Evolutionary conservation across 2,888 invertebrate genomes (phyloP), one percentile per base, ranked within the genome.

Genomic region (Pterobdella sp.): DNA sequence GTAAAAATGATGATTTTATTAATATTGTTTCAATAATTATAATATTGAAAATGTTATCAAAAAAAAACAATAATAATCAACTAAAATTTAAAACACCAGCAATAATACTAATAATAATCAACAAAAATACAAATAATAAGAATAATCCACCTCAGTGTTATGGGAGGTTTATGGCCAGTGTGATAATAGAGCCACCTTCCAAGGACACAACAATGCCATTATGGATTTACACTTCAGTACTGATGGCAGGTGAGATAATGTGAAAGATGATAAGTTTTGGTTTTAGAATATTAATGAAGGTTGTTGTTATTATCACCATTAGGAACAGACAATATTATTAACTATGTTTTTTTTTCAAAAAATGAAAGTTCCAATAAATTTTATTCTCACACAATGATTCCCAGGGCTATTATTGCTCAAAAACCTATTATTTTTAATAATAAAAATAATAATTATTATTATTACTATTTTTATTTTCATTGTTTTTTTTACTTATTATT

Each of bases 111-210:
- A 10, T 67, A 34, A 32, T 67, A 26, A 4, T 34, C 32, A 10
- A 26, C 10, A 10, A 14, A 31, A 31, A 10, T 32, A 67, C 34
- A 67, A 56, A 56, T 56, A 26, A 56, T 64, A 32, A 18, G 1
- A n/a, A 37, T 68, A 37, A 26, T 2, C n/a, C n/a, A 1, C 22
- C 72, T 74, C 80, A 85, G 87, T 84, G 84, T 85, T 98, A 77
- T 98, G 98, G 98, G 92, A 91, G 82, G 94, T 95, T 0, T 95
- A 94, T 81, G 97, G 94, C 0, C 95, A 98, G 82, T 98, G 98
- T 84, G 95, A 97, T 81, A 99, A 98, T 83, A 89, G 95, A 77
- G 91, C 93, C 80, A 89, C 91, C 31, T 88, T 99, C 88, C 81
- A 88, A 72, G 96, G 96, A 0, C 98, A 99, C 84, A 91, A 91